Evolutionary conservation across 2,797 vertebrate species (phyloP), one percentile per base, ranked within the genome.

Genomic region (Neosalanx taihuensis): DNA sequence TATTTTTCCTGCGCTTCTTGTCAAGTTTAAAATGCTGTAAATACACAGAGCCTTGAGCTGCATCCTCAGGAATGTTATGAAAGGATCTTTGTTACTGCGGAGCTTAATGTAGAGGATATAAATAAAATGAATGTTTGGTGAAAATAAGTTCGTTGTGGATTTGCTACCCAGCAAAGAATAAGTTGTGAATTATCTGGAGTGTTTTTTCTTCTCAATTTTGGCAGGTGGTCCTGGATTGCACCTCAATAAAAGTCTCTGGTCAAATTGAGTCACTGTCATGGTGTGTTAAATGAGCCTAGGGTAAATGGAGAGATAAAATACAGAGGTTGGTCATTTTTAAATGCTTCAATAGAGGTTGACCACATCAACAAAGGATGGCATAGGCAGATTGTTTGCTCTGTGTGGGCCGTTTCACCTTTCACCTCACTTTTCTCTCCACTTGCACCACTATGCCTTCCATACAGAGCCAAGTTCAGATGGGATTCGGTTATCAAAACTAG

Each of bases 41-140:
- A 91, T 80, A 56, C 86, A 86, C 85, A 93, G 91, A 86, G 91
- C 90, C 92, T 94, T 92, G 94, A 92, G 94, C 94, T 93, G 84
- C 76, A 80, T 69, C 76, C 89, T 90, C 91, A 91, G 89, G 87
- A 90, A 91, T 85, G 78, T 81, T 76, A 80, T 20, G 69, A 74
- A 76, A 71, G 76, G 51, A 51, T 72, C 61, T 57, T 53, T 72
- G 53, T 72, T 66, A 65, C 71, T 30, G 51, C 64, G 66, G 71
- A 71, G 60, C 61, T 71, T 63, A 53, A 62, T 70, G 69, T 62
- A 26, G 46, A 71, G 41, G 41, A 63, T 64, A 53, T 26, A 29
- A 64, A 58, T 65, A 72, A 64, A 69, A 57, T 35, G 49, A 37
- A 72, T 64, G 61, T 56, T 53, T 64, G 51, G 26, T 64, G 46